Evolutionary conservation across 2,113 vertebrate species (phyloP).

Genomic region (Halichoerus grypus): DNA sequence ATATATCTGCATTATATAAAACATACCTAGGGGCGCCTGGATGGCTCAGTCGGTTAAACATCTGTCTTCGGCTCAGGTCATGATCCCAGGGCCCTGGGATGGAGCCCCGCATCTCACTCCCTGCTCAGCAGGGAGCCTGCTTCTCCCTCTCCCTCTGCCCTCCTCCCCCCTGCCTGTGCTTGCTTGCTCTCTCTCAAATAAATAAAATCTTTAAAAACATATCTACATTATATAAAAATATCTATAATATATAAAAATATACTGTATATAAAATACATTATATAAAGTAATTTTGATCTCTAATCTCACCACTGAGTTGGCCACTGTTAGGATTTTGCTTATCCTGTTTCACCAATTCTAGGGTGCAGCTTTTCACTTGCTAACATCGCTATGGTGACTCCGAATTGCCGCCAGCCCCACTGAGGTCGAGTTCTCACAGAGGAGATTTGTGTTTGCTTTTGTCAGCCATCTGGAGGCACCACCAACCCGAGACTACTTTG

Average conservation of each 20-base stretch:
- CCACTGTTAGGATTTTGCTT: not conserved
- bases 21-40: not conserved
- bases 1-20: not conserved
- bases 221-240: not conserved
- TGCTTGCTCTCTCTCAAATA: too few species aligned
- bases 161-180: too few species aligned
- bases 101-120: too few species aligned
- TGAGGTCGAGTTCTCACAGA: not conserved
- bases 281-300: constrained; percentile 2
- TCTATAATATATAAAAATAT: not conserved
- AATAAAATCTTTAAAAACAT: not conserved
- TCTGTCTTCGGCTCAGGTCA: too few species aligned
- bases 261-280: not conserved
- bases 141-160: too few species aligned
- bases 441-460: not conserved
- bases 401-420: not conserved
- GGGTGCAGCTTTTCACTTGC: not conserved
- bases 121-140: too few species aligned
- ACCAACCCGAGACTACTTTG: not conserved
- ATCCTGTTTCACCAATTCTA: not conserved
- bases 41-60: too few species aligned
- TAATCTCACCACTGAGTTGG: not conserved
- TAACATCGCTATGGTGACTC: not conserved
- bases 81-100: too few species aligned
- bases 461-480: not conserved